phyloP scores from a whole-genome alignment of 1,140 invertebrate genomes.

The Limonius californicus region DNA sequence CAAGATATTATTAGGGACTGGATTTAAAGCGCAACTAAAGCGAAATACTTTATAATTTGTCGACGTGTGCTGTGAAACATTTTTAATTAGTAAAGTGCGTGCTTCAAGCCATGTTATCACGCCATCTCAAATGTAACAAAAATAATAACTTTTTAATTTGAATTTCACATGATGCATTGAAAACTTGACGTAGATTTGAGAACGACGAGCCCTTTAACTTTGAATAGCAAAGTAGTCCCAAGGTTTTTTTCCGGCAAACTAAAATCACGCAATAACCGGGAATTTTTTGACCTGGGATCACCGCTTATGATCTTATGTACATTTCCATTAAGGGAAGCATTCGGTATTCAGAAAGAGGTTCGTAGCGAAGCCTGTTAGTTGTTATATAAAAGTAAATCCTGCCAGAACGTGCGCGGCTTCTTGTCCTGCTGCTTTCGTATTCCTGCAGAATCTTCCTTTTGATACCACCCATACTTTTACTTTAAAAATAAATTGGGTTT shows the following conservation, averaged over 20 bases:
- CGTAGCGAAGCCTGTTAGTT: slow-evolving; percentile 43
- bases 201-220: no score
- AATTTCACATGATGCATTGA: no score
- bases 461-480: slow-evolving; percentile 33
- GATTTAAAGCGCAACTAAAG: no score
- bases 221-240: no score
- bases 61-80: no score
- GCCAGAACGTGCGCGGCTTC: slow-evolving; percentile 39
- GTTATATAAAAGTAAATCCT: slow-evolving; percentile 46
- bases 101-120: no score
- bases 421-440: slow-evolving; percentile 34
- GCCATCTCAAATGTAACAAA: no score
- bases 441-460: slow-evolving; percentile 27
- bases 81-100: no score
- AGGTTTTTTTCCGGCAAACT: not conserved
- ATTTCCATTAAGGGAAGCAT: slow-evolving; percentile 44
- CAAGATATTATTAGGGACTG: no score
- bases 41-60: no score
- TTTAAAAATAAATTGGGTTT: slow-evolving; percentile 37
- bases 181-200: no score
- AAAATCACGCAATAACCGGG: slow-evolving; percentile 2
- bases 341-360: slow-evolving; percentile 42
- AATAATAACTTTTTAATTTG: no score
- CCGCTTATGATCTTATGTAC: slow-evolving; percentile 43
- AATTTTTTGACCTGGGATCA: slow-evolving; percentile 13